phyloP scores from a whole-genome alignment of 1,140 invertebrate genomes.

The Calliopsis andreniformis region DNA sequence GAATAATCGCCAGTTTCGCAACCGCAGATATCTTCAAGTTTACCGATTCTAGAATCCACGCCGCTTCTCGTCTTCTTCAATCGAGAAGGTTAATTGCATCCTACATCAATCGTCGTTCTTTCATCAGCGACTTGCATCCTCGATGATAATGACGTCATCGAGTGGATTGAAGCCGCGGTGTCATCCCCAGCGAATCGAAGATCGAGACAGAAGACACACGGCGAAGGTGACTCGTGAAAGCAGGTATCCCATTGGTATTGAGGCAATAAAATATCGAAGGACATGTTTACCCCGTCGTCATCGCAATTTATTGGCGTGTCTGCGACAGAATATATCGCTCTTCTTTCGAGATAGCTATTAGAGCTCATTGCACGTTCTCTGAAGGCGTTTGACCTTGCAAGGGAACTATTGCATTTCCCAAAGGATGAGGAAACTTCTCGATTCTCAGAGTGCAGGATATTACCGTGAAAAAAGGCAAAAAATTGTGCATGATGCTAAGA shows the following conservation, averaged over 20 bases:
- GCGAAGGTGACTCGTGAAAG: not conserved
- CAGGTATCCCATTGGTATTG: not conserved
- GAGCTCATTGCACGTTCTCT: not conserved
- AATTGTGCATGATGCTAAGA: not conserved
- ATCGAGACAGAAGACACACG: not conserved
- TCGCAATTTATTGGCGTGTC: conserved; percentile 34
- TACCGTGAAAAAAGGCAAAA: not conserved
- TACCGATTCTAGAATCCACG: conserved; percentile 19
- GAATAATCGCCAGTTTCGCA: conserved; percentile 30
- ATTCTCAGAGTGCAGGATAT: not conserved
- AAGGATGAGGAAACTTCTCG: not conserved
- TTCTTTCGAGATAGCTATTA: conserved; percentile 9
- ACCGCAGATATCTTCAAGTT: conserved; percentile 12
- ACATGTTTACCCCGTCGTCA: conserved; percentile 3
- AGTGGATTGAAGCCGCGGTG: not conserved
- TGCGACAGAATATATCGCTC: conserved; percentile 7
- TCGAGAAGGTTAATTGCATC: conserved; percentile 59
- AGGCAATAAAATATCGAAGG: conserved; percentile 21
- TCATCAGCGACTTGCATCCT: conserved; percentile 29
- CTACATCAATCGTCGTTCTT: conserved; percentile 22
- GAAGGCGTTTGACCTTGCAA: not conserved
- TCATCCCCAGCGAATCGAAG: conserved; percentile 5
- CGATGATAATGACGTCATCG: conserved; percentile 5
- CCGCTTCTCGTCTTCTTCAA: not conserved
- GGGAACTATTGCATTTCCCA: not conserved